Evolutionary conservation across 2,797 vertebrate genomes (phyloP).

Genomic region (Silurus aristotelis): DNA sequence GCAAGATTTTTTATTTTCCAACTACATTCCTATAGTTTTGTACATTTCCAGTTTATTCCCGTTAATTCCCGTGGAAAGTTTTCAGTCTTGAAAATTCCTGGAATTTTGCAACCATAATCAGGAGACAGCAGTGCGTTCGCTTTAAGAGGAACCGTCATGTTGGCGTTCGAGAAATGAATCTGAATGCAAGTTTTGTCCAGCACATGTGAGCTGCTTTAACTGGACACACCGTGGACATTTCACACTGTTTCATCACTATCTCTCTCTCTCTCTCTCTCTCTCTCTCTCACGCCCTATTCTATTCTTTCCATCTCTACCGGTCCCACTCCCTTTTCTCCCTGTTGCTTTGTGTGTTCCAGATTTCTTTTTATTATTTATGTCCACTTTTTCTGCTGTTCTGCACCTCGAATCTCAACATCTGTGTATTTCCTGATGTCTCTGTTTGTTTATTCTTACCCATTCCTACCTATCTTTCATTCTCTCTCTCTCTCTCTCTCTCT

Average conservation of each 20-base stretch:
- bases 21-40: too few relatives aligned
- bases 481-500: background rate
- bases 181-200: background rate
- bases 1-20: too few relatives aligned
- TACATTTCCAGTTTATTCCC: too few relatives aligned
- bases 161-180: background rate
- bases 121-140: too few relatives aligned
- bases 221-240: constrained; percentile 19
- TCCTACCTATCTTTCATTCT: background rate
- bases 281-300: too few relatives aligned
- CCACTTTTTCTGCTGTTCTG: background rate
- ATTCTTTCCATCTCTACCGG: background rate
- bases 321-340: background rate
- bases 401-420: background rate
- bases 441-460: background rate
- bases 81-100: too few relatives aligned
- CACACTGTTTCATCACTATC: background rate
- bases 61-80: too few relatives aligned
- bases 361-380: background rate
- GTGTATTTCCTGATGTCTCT: background rate
- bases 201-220: background rate
- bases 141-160: too few relatives aligned
- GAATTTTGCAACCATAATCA: too few relatives aligned
- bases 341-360: background rate
- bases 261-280: background rate